phyloP scores from a whole-genome alignment of 2,888 invertebrate species.

The Mythimna pallens region DNA sequence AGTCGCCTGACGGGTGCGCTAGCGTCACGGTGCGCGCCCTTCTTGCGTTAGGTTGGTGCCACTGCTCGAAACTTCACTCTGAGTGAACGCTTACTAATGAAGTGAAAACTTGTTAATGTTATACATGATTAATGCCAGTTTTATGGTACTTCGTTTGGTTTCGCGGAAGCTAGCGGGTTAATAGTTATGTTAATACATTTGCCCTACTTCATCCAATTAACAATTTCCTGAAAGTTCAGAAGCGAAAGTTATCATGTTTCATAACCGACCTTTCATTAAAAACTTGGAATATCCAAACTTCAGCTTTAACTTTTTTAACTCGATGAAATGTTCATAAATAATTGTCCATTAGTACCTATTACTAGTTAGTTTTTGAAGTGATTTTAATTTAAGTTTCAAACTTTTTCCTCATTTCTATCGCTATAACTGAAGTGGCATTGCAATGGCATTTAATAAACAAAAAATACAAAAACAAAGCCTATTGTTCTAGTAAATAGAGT shows the following conservation, averaged over 20 bases:
- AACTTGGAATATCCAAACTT: neutral
- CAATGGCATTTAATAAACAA: too few relatives aligned
- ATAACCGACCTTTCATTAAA: conserved; percentile 9
- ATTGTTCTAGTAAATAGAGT: too few relatives aligned
- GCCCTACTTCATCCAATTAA: conserved; percentile 26
- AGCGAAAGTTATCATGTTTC: conserved; percentile 4
- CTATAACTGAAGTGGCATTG: too few relatives aligned
- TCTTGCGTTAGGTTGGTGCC: conserved; percentile 34
- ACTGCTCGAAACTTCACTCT: conserved; percentile 45
- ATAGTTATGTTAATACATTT: conserved; percentile 13
- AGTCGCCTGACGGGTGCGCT: conserved; percentile 73
- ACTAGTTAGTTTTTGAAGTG: neutral
- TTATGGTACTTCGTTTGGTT: conserved; percentile 24
- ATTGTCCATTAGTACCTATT: neutral
- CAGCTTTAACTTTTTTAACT: too few relatives aligned
- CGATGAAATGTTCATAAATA: neutral
- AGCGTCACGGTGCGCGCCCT: conserved; percentile 74
- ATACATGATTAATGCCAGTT: conserved; percentile 50
- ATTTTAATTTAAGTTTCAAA: too few relatives aligned
- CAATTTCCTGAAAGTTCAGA: conserved; percentile 34
- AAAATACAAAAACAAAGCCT: too few relatives aligned
- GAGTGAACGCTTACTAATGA: conserved; percentile 53
- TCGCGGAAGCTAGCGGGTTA: conserved; percentile 18
- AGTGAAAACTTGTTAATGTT: conserved; percentile 58
- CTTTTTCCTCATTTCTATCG: too few relatives aligned